These are phyloP conservation scores for Baronia brevicornis DNA, from an alignment of 2,888 invertebrate genomes.

Conservation along the genomic window DNA sequence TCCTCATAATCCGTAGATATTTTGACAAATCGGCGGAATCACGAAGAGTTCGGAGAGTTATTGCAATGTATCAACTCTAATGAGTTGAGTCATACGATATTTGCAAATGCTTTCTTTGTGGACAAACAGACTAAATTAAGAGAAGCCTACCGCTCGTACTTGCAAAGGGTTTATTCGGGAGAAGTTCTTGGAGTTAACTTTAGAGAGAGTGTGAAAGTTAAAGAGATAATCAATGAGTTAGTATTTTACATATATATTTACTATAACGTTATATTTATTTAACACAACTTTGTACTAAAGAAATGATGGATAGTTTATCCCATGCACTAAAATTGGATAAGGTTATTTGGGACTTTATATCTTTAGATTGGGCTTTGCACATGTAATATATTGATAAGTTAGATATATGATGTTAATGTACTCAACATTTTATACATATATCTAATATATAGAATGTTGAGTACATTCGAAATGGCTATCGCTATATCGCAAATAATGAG, in stretches of 20 bases:
- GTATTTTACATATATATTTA: conserved; percentile 22
- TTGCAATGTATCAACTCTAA: conserved; percentile 44
- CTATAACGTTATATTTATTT: conserved; percentile 1
- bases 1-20: conserved; percentile 56
- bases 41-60: conserved; percentile 73
- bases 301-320: not conserved
- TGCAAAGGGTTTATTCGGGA: conserved; percentile 73
- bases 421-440: too few species aligned
- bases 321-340: too few species aligned
- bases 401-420: too few species aligned
- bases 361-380: too few species aligned
- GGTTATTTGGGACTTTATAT: too few species aligned
- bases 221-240: conserved; percentile 70
- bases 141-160: conserved; percentile 64
- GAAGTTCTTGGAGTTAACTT: conserved; percentile 76
- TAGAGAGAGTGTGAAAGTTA: conserved; percentile 36
- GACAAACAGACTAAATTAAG: conserved; percentile 73
- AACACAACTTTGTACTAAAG: conserved; percentile 3
- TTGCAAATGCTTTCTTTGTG: conserved; percentile 77
- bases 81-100: conserved; percentile 44
- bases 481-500: too few species aligned
- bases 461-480: too few species aligned
- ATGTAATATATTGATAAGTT: too few species aligned
- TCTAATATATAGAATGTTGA: too few species aligned
- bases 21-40: conserved; percentile 61